Percentiles rank a stretch among this genome's conserved stretches.
phyloP scores from a whole-genome alignment of 2,113 vertebrate genomes.

The Anhinga rufa region DNA sequence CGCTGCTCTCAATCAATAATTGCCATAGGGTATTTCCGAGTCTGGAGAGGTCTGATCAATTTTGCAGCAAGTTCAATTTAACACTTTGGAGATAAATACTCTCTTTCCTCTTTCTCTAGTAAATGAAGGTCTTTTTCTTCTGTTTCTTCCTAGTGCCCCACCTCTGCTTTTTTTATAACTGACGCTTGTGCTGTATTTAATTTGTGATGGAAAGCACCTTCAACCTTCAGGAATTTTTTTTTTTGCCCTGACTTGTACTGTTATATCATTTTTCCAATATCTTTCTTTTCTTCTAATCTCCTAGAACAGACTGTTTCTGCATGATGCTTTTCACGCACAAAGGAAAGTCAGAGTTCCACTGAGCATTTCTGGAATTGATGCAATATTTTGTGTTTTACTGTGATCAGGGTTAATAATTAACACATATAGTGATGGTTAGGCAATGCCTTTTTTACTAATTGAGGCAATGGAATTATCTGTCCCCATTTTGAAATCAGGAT shows the following conservation, averaged over 20 bases:
- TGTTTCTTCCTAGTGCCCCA: not conserved
- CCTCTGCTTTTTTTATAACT: not conserved
- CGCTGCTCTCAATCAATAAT: constrained; percentile 53
- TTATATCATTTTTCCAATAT: not conserved
- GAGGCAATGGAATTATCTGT: not conserved
- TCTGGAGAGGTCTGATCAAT: constrained; percentile 64
- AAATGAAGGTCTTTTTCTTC: not conserved
- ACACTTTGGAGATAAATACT: constrained; percentile 61
- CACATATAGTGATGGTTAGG: not conserved
- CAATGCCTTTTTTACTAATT: not conserved
- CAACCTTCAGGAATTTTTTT: not conserved
- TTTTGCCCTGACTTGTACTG: not conserved
- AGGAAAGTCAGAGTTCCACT: not conserved
- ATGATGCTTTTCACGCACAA: not conserved
- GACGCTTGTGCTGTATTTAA: constrained; percentile 10
- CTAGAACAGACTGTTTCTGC: not conserved
- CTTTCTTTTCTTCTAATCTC: not conserved
- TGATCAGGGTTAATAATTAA: not conserved
- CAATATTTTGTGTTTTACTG: not conserved
- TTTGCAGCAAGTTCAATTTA: constrained; percentile 59
- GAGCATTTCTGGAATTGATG: not conserved
- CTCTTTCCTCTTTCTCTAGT: constrained; percentile 54
- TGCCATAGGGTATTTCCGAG: constrained; percentile 51
- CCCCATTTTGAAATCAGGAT: not conserved
- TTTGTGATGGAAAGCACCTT: constrained; percentile 51